These are phyloP conservation scores for Orius laevigatus DNA, from an alignment of 1,140 invertebrate genomes.

Conservation along the genomic window DNA sequence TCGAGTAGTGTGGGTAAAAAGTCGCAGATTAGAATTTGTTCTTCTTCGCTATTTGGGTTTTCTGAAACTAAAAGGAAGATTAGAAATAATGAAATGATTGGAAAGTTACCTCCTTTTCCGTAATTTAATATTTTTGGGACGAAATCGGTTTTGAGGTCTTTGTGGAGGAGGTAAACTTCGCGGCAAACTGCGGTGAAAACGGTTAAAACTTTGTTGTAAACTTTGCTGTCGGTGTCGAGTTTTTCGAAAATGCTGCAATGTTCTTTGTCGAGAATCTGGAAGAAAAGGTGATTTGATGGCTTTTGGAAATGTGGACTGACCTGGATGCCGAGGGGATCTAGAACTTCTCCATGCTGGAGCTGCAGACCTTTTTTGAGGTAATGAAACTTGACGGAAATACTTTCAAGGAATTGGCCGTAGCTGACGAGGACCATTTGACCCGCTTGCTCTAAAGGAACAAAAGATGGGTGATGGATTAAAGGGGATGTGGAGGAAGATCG, in stretches of 20 bases:
- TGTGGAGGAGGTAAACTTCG: constrained; percentile 51
- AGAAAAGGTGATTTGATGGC: too few species aligned
- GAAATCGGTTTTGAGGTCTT: constrained; percentile 47
- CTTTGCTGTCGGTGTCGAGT: constrained; percentile 63
- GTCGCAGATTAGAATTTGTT: constrained; percentile 17
- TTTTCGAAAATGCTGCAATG: constrained; percentile 29
- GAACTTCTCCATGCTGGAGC: too few species aligned
- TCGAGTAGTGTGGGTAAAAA: constrained; percentile 41
- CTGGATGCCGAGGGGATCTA: too few species aligned
- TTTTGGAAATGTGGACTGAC: too few species aligned
- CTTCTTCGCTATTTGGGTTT: not conserved
- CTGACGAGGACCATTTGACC: constrained; percentile 10
- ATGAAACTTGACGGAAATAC: not conserved
- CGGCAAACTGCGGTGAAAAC: constrained; percentile 60
- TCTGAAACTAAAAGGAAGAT: not conserved
- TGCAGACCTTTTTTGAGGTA: not conserved
- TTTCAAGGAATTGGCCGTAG: constrained; percentile 14
- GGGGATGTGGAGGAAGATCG: too few species aligned
- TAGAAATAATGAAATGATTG: not conserved
- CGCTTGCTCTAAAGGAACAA: constrained; percentile 7
- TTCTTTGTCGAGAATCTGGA: constrained; percentile 4
- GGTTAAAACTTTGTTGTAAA: constrained; percentile 62
- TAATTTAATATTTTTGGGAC: constrained; percentile 43
- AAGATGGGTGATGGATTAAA: too few species aligned
- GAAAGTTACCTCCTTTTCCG: constrained; percentile 33